Base-by-base conservation (phyloP, 2,888 invertebrate genomes). In the Laspeyria flexula region DNA sequence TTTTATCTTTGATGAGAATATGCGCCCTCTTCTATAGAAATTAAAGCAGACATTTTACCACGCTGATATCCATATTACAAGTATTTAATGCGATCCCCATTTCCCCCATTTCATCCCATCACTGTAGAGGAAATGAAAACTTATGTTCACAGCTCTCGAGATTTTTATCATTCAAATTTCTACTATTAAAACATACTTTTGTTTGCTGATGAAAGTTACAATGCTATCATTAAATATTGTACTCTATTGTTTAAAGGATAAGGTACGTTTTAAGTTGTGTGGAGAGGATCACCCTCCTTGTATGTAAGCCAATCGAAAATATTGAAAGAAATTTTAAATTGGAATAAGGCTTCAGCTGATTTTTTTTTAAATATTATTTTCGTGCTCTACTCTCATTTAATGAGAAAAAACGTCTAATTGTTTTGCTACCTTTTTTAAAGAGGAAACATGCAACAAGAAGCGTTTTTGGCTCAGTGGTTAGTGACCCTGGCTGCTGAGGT, bases 151-250 rank as follows among this genome's bases (percentile, higher is more conserved):
- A n/a, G n/a, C n/a, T n/a, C n/a, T n/a, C n/a, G n/a, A 51, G 47
- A 45, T 55, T 43, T 38, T 48, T 56, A 61, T 48, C 52, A 46
- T 39, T 42, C 55, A 46, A 61, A 64, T 54, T n/a, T 43, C 46
- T 43, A 60, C 46, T 53, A 59, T 34, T 39, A 16, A 45, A 58
- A 25, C 40, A 6, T 37, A 49, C 38, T 41, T 29, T 41, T 49
- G 51, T 59, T 61, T 43, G 45, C 53, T 63, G 48, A 64, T 60
- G 41, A 43, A 60, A 49, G 25, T 13, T 12, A 39, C 18, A 11
- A 18, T 0, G 0, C 18, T 35, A n/a, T n/a, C 9, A 18, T 35
- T 35, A n/a, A n/a, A 35, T 10, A 18, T 33, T 13, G 2, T 7
- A 33, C 33, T 33, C 15, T 33, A 15, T 10, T 5, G 4, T 33